Base-by-base conservation (phyloP, 2,797 vertebrate species). In the Lepus townsendii region DNA sequence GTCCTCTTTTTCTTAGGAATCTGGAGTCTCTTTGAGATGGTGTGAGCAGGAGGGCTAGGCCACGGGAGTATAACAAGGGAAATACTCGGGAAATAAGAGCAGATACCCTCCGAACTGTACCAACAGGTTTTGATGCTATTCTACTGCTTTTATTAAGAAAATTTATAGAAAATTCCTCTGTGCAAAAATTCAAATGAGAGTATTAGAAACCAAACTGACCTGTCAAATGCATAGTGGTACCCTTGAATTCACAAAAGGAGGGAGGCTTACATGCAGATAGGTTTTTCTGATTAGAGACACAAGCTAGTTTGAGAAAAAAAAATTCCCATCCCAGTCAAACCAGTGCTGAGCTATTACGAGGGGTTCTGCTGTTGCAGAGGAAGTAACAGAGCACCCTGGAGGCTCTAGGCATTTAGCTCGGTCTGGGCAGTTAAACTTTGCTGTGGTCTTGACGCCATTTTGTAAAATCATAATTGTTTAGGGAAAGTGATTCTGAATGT, bases 391-490 rank as follows among this genome's bases (percentile, higher is more conserved):
- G 93, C 96, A 83, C 17, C 27, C 95, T 19, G 19, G 79, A 92
- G 94, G 90, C 96, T 95, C 47, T 30, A 95, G 95, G 24, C 38
- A 86, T 96, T 95, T 90, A 89, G 84, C 75, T 35, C 52, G 69
- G 90, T 95, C 89, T 86, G 90, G 95, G 95, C 78, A 96, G 93
- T 96, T 95, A 96, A 98, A 98, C 88, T 95, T 96, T 90, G 79
- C 8, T 42, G 77, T 94, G 93, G 83, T 96, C 91, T 93, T 42
- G 95, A 97, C 95, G 97, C 97, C 95, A 83, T 97, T 98, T 98
- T 97, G 97, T 97, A 96, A 97, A 98, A 98, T 97, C 96, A 92
- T 98, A 98, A 98, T 98, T 98, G 98, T 98, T 98, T 95, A 98
- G 98, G 97, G 97, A 97, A 98, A 98, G 98, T 95, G 97, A 98